These are phyloP conservation scores for Drosophila asahinai DNA, from an alignment of 1,140 invertebrate species.

Conservation along the genomic window DNA sequence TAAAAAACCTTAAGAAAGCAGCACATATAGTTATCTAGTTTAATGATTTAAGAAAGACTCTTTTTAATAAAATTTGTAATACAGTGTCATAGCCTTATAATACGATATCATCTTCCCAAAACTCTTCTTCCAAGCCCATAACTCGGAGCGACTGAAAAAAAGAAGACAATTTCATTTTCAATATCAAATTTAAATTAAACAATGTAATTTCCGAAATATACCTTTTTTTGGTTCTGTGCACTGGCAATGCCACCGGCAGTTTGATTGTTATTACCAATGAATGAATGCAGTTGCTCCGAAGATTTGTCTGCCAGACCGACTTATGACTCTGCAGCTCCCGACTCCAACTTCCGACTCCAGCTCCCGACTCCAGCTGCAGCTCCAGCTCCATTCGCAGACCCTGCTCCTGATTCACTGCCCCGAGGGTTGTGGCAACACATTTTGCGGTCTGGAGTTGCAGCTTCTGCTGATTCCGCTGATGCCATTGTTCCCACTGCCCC, in stretches of 20 bases:
- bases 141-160: too few relatives aligned
- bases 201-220: too few relatives aligned
- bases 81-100: too few relatives aligned
- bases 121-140: too few relatives aligned
- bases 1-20: too few relatives aligned
- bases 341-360: constrained; percentile 24
- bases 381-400: constrained; percentile 15
- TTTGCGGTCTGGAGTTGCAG: constrained; percentile 74
- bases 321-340: constrained; percentile 41
- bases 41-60: too few relatives aligned
- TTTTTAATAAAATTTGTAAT: too few relatives aligned
- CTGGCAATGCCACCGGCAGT: constrained; percentile 67
- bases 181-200: too few relatives aligned
- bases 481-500: constrained; percentile 53
- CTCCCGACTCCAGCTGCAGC: constrained; percentile 19
- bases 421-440: constrained; percentile 75
- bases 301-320: constrained; percentile 67
- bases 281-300: constrained; percentile 75
- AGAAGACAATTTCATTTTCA: too few relatives aligned
- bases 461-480: constrained; percentile 56
- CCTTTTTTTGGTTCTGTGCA: neutral
- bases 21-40: too few relatives aligned
- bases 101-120: too few relatives aligned
- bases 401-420: constrained; percentile 48
- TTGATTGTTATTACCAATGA: constrained; percentile 81